Evolutionary conservation across 2,888 invertebrate species (phyloP), one percentile per base, ranked within the genome.

Genomic region (Synanthedon tipuliformis): DNA sequence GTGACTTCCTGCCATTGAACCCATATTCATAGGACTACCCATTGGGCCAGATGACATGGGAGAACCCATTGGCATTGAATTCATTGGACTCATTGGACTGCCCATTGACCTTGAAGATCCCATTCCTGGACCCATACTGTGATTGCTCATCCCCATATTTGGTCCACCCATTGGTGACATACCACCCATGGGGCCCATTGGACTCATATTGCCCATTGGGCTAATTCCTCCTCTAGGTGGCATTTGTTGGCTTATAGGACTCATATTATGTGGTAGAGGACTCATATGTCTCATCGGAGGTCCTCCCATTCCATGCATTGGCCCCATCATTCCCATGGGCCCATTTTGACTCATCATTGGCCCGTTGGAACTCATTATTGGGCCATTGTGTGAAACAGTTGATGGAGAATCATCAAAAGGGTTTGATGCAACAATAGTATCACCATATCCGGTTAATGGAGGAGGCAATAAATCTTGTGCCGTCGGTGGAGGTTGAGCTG

Each of bases 361-460:
- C 2, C 90, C 90, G 71, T 90, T 90, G 49, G 90, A 90, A 69
- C 86, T 89, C 78, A 89, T 88, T 88, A 90, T 90, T 60, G 90
- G 90, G 8, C 90, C 89, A 75, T 88, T 88, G 73, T 90, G 81
- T 60, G 88, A 81, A 51, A 89, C 86, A 51, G 90, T 90, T 51
- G 90, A 90, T 51, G 94, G 95, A 53, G 94, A 94, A 75, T 97
- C 97, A 82, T 97, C 97, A 78, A 97, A 97, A 45, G 97, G 97
- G 83, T 97, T 97, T 58, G 95, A 96, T 55, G 97, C 97, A 57
- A 96, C 93, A 71, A 97, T 95, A 56, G 96, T 97, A 73, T 97
- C 97, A 41, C 96, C 96, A 81, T 95, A 96, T 61, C 95, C 95
- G 50, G 94, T 93, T 68, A 95, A 91, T 27, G 96, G 96, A 50